phyloP scores from a whole-genome alignment of 2,797 vertebrate genomes.

The Poeciliopsis infans region DNA sequence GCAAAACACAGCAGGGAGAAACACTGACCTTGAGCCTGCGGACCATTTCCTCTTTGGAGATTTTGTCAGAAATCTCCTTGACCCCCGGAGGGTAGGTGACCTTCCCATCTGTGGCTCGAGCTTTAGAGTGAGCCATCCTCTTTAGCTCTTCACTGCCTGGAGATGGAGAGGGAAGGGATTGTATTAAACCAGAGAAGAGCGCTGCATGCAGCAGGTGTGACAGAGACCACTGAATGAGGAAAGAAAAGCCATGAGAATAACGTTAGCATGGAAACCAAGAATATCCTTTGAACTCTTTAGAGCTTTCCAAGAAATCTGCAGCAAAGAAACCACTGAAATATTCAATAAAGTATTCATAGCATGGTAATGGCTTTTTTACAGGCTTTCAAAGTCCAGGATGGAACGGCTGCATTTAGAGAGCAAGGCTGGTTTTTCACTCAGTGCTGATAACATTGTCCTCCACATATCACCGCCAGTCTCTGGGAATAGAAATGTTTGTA shows the following conservation, averaged over 20 bases:
- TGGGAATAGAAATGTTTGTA: slow-evolving; percentile 11
- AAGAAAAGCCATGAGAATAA: slow-evolving; percentile 21
- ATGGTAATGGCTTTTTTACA: slow-evolving; percentile 36
- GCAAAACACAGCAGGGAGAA: background rate
- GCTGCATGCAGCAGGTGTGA: background rate
- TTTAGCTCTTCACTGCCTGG: slow-evolving; percentile 85
- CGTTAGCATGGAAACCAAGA: background rate
- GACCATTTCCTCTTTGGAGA: slow-evolving; percentile 99
- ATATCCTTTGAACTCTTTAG: slow-evolving; percentile 30
- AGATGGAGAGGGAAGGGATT: slow-evolving; percentile 35
- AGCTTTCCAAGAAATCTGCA: slow-evolving; percentile 29
- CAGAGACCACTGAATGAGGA: background rate
- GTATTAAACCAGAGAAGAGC: slow-evolving; percentile 5
- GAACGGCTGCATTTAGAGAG: slow-evolving; percentile 39
- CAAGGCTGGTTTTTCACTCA: slow-evolving; percentile 22
- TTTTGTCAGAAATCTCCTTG: slow-evolving; percentile 99
- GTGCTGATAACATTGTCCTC: slow-evolving; percentile 22
- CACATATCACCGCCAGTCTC: slow-evolving; percentile 34
- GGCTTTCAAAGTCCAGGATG: slow-evolving; percentile 31
- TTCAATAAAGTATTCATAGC: slow-evolving; percentile 49
- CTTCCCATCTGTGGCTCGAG: slow-evolving; percentile 96
- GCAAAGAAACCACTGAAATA: slow-evolving; percentile 52
- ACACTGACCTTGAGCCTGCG: slow-evolving; percentile 92
- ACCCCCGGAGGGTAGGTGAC: slow-evolving; percentile 99
- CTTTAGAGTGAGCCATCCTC: slow-evolving; percentile 99